These are phyloP conservation scores for Coptodon rendalli DNA, from an alignment of 2,113 vertebrate species.

Conservation along the genomic window DNA sequence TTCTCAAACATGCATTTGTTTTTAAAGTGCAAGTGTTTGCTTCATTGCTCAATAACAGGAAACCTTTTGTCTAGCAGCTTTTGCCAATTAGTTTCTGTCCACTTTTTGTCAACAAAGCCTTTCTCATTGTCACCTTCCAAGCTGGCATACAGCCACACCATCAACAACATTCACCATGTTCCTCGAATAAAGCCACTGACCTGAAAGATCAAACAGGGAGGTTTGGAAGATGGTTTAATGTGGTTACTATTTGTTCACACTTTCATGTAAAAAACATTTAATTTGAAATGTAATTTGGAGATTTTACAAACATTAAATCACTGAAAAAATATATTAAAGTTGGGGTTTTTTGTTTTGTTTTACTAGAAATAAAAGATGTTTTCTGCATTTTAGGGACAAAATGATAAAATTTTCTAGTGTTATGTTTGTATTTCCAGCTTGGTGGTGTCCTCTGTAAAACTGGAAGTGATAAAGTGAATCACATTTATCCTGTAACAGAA, in stretches of 20 bases:
- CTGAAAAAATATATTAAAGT: background rate
- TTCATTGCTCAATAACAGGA: background rate
- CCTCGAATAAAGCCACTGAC: background rate
- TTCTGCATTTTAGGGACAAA: background rate
- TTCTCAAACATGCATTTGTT: background rate
- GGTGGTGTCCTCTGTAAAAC: background rate
- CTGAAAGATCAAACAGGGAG: background rate
- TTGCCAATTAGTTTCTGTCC: constrained; percentile 2
- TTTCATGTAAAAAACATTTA: background rate
- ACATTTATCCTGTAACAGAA: background rate
- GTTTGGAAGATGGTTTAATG: background rate
- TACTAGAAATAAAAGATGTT: background rate
- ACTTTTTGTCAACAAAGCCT: constrained; percentile 4
- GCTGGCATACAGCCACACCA: background rate
- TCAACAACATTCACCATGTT: background rate
- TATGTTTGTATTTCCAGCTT: background rate
- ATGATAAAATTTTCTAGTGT: background rate
- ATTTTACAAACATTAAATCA: background rate
- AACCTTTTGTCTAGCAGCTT: background rate
- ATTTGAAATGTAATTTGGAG: background rate
- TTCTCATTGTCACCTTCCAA: background rate
- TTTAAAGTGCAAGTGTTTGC: background rate
- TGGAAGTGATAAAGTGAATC: background rate
- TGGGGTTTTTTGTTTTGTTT: background rate
- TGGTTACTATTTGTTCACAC: background rate